Percentiles rank a stretch among this genome's conserved stretches.
Conservation (phyloP, 2,888 invertebrate genomes). For the Laspeyria flexula region DNA sequence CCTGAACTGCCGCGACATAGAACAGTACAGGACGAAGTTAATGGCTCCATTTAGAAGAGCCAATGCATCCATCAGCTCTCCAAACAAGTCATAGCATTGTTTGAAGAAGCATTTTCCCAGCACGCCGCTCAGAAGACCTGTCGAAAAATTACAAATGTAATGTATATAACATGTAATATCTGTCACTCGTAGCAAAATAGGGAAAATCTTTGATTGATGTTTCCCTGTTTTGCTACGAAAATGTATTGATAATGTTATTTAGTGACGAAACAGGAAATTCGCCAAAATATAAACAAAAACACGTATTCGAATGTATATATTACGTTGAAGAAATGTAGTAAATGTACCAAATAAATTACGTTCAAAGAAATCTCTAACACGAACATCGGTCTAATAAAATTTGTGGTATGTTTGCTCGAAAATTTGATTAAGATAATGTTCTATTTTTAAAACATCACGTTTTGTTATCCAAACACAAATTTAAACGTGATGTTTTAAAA, state of each 20-base stretch:
- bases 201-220: no score
- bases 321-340: neutral
- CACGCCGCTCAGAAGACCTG: conserved; percentile 88
- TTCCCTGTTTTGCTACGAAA: neutral
- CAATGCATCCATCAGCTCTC: conserved; percentile 95
- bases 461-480: no score
- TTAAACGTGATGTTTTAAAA: no score
- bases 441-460: no score
- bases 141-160: conserved; percentile 9
- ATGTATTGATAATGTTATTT: neutral
- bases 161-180: no score
- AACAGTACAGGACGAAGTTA: conserved; percentile 97
- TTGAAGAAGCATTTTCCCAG: conserved; percentile 90
- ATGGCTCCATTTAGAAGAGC: conserved; percentile 96
- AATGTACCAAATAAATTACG: neutral
- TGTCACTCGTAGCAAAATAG: no score
- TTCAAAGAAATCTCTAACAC: neutral
- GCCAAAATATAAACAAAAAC: neutral
- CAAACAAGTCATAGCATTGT: conserved; percentile 92
- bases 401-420: neutral
- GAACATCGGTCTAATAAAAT: neutral
- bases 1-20: conserved; percentile 97
- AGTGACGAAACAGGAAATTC: neutral
- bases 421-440: no score
- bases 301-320: neutral